Base-by-base conservation (phyloP, 1,140 invertebrate species). In the Aphidius ervi region DNA sequence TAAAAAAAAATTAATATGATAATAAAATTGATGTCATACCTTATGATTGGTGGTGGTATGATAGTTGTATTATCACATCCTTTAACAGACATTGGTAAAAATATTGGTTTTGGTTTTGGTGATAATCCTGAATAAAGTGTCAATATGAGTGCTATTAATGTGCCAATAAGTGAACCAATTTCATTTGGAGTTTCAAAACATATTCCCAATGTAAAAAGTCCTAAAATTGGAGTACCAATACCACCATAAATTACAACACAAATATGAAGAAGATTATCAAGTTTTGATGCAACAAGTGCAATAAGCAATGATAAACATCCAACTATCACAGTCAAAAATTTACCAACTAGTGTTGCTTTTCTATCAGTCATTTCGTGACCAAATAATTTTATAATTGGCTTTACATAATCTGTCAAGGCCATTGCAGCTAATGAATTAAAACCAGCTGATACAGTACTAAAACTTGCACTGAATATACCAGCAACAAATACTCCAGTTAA, bases 351-450 rank as follows among this genome's bases (percentile, higher is more conserved):
- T 0, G 69, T 60, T 23, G 78, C 73, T 59, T 78, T 83, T 62
- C 84, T 80, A 0, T 70, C 67, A 1, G 70, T 61, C 23, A 77
- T 71, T 16, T 68, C 58, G 10, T 63, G 20, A 0, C 67, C 68
- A 6, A 68, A 46, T 39, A 42, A 59, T 0, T 31, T 31, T 40
- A 70, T 76, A 3, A 70, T 1, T 0, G 75, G 78, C 63, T 88
- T 87, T 2, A 91, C 76, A 69, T 92, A 93, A 78, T 95, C 93
- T 68, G 93, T 88, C 41, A 94, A 80, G 1, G 90, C 91, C 5
- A 95, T 89, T 2, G 92, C 92, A 5, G 93, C 88, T 9, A 95
- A 76, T 2, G 92, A 91, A 73, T 95, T 95, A 43, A 94, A 79
- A 59, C 89, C 85, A 2, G 93, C 92, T 0, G 92, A 95, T 42